Evolutionary conservation across 2,797 vertebrate species (phyloP).

Genomic region (Oryzias dopingdopingensis): DNA sequence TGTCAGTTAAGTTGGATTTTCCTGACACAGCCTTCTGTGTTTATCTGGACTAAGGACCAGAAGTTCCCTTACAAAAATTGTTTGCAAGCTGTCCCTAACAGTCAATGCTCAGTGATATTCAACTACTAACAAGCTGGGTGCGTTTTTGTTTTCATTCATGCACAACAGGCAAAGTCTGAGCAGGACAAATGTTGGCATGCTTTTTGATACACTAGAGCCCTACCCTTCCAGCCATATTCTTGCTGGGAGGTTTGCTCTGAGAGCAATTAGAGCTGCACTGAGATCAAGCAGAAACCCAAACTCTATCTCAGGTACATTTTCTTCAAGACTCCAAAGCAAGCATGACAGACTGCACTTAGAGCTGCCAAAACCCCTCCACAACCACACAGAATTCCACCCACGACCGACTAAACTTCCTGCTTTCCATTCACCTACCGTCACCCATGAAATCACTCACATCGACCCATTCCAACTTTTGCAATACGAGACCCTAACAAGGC

Average conservation of each 20-base stretch:
- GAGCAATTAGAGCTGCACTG: slow-evolving; percentile 59
- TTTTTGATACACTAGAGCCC: slow-evolving; percentile 30
- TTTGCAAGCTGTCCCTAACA: too few species aligned
- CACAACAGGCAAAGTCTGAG: slow-evolving; percentile 24
- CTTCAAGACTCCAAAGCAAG: slow-evolving; percentile 66
- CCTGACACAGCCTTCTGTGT: too few species aligned
- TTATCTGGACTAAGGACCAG: too few species aligned
- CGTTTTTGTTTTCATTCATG: slow-evolving; percentile 46
- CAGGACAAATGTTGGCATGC: slow-evolving; percentile 41
- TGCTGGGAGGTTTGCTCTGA: slow-evolving; percentile 60
- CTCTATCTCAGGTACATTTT: slow-evolving; percentile 70
- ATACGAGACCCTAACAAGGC: slow-evolving; percentile 65
- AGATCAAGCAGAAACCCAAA: slow-evolving; percentile 63
- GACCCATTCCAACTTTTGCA: slow-evolving; percentile 64
- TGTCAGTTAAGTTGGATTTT: too few species aligned
- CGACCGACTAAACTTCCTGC: slow-evolving; percentile 51
- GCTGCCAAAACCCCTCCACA: slow-evolving; percentile 56
- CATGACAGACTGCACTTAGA: slow-evolving; percentile 51
- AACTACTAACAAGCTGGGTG: slow-evolving; percentile 29
- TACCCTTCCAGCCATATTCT: slow-evolving; percentile 24
- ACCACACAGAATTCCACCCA: slow-evolving; percentile 51
- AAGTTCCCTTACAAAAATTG: too few species aligned
- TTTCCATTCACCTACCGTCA: slow-evolving; percentile 62
- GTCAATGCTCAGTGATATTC: slow-evolving; percentile 12
- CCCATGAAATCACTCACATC: slow-evolving; percentile 65